Evolutionary conservation across 1,140 invertebrate species (phyloP).

Genomic region (Choristoneura fumiferana): DNA sequence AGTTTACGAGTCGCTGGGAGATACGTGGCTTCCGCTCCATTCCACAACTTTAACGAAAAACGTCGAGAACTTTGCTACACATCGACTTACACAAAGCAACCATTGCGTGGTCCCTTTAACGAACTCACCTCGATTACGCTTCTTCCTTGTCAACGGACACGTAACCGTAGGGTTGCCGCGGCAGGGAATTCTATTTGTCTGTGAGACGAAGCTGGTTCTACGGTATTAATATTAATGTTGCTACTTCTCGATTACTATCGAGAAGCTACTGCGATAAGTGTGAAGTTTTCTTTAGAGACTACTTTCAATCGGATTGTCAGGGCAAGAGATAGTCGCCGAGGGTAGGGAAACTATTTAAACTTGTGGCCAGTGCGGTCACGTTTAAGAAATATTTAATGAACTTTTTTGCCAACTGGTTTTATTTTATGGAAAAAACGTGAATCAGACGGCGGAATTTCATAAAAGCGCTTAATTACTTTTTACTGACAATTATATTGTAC

Average conservation of each 20-base stretch:
- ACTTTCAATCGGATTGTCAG: constrained; percentile 14
- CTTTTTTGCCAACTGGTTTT: too few species aligned
- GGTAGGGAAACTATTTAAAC: constrained; percentile 33
- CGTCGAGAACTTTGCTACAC: constrained; percentile 7
- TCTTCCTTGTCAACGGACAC: neutral
- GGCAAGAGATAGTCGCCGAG: neutral
- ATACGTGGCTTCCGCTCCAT: constrained; percentile 17
- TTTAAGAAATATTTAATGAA: neutral
- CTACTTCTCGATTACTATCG: constrained; percentile 21
- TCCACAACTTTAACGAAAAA: constrained; percentile 16
- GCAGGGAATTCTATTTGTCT: neutral
- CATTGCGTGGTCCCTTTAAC: neutral
- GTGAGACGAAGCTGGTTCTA: constrained; percentile 9
- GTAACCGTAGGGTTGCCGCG: neutral
- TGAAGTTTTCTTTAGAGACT: constrained; percentile 16
- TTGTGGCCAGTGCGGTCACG: constrained; percentile 29
- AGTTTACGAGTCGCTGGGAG: constrained; percentile 36
- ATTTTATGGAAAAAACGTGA: too few species aligned
- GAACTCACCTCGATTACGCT: neutral
- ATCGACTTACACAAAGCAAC: neutral
- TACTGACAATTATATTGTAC: too few species aligned
- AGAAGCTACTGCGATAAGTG: constrained; percentile 16
- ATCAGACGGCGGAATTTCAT: too few species aligned
- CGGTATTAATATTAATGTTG: constrained; percentile 26
- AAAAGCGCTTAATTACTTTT: too few species aligned